Evolutionary conservation across 2,113 vertebrate species (phyloP), one percentile per base, ranked within the genome.

Genomic region (Aleadryas rufinucha): DNA sequence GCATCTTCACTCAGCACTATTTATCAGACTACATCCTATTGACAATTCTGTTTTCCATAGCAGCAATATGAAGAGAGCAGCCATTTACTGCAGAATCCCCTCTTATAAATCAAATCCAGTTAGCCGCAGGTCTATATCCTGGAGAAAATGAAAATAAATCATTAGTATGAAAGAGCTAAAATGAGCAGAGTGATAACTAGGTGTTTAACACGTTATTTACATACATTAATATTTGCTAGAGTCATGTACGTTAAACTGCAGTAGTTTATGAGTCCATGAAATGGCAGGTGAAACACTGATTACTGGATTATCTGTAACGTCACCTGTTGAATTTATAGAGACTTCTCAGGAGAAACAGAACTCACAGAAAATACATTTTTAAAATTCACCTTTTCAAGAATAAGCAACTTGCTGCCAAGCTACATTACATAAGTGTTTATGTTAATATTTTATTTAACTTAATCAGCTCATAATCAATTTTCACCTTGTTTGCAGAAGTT

Each of bases 21-120:
- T 98, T 98, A 96, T 98, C 98, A 97, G 97, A 94, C 94, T 95
- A 97, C 97, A 97, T 98, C 97, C 98, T 98, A 98, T 97, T 96
- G 98, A 98, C 97, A 97, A 97, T 97, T 97, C 98, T 97, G 96
- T 97, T 98, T 98, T 98, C 98, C 98, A 98, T 98, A 96, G 97
- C 92, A 97, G 97, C 97, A 95, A 95, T 70, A 96, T 93, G 93
- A 91, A 84, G 84, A 97, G 94, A 97, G 95, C 90, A 97, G 98
- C 97, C 98, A 98, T 97, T 98, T 97, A 97, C 95, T 93, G 97
- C 95, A 96, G 98, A 97, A 97, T 97, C 95, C 95, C 96, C 94
- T 96, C 96, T 97, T 97, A 98, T 97, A 98, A 98, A 98, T 99
- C 98, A 98, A 97, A 97, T 97, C 98, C 97, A 97, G 97, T 98